Evolutionary conservation across 2,888 invertebrate genomes (phyloP).

Genomic region (Brachypalpus laphriformis): DNA sequence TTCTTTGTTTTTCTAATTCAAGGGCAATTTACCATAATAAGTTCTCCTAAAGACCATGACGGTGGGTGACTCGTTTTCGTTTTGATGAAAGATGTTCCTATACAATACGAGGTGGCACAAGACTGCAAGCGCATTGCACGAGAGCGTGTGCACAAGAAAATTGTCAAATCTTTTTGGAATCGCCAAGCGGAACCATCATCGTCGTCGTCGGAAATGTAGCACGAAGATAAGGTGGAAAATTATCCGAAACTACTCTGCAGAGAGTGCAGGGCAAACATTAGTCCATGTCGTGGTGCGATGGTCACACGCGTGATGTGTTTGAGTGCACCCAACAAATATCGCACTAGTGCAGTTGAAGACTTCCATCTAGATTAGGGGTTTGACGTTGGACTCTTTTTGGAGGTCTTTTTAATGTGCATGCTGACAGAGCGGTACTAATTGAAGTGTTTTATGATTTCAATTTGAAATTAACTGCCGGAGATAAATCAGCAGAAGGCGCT

Average conservation of each 20-base stretch:
- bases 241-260: not conserved
- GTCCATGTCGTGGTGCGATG: not conserved
- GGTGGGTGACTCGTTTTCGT: constrained; percentile 38
- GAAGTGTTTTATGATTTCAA: constrained; percentile 14
- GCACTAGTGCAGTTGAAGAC: not conserved
- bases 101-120: constrained; percentile 37
- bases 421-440: constrained; percentile 30
- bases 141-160: constrained; percentile 20
- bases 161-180: constrained; percentile 49
- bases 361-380: constrained; percentile 6
- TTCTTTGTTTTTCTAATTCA: constrained; percentile 28
- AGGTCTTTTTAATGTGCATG: constrained; percentile 22
- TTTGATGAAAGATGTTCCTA: not conserved
- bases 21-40: constrained; percentile 66
- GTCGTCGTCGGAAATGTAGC: constrained; percentile 32
- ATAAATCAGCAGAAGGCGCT: too few species aligned
- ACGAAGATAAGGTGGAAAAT: constrained; percentile 40
- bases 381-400: not conserved
- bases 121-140: constrained; percentile 9
- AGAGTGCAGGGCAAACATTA: constrained; percentile 1
- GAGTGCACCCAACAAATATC: constrained; percentile 9
- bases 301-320: constrained; percentile 11
- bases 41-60: constrained; percentile 64
- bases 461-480: not conserved
- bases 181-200: constrained; percentile 51